Percentiles rank a stretch among this genome's conserved stretches.
Evolutionary conservation across 2,888 invertebrate genomes (phyloP).

Genomic region (Phymatocera aterrima): DNA sequence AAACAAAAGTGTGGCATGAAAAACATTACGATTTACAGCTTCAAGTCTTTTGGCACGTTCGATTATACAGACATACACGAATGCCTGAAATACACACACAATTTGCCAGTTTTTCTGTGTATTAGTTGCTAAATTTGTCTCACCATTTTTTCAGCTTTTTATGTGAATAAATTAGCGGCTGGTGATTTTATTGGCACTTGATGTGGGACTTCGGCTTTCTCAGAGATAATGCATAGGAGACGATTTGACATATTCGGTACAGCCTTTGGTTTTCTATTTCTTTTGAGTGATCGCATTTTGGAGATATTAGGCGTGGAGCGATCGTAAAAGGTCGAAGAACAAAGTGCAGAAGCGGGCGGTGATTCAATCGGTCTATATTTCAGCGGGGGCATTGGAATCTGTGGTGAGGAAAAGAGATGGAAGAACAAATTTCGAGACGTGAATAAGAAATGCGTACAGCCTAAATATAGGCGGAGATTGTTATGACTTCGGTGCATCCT

Average conservation of each 20-base stretch:
- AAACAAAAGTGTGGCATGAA: not conserved
- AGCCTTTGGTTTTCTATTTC: conserved; percentile 45
- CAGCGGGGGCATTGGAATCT: conserved; percentile 25
- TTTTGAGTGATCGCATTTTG: conserved; percentile 45
- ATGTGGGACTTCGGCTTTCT: conserved; percentile 48
- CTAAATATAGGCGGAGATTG: conserved; percentile 22
- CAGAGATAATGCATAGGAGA: conserved; percentile 53
- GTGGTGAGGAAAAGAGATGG: conserved; percentile 12
- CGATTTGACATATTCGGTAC: conserved; percentile 47
- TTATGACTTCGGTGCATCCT: conserved; percentile 15
- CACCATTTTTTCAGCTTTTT: not conserved
- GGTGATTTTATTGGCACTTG: conserved; percentile 41
- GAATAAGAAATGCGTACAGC: not conserved
- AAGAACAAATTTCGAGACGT: not conserved
- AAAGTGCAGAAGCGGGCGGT: conserved; percentile 33
- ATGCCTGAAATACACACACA: too few relatives aligned
- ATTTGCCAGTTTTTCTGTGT: too few relatives aligned
- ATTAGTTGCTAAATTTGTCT: too few relatives aligned
- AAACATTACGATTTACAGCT: not conserved
- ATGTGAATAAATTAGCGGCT: conserved; percentile 25
- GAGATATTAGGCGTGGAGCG: conserved; percentile 17
- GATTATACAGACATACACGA: not conserved
- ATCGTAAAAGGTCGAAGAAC: conserved; percentile 38
- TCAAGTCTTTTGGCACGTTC: not conserved
- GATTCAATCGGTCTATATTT: conserved; percentile 37